Conservation (phyloP, 2,113 vertebrate genomes). For the Cisticola juncidis region DNA sequence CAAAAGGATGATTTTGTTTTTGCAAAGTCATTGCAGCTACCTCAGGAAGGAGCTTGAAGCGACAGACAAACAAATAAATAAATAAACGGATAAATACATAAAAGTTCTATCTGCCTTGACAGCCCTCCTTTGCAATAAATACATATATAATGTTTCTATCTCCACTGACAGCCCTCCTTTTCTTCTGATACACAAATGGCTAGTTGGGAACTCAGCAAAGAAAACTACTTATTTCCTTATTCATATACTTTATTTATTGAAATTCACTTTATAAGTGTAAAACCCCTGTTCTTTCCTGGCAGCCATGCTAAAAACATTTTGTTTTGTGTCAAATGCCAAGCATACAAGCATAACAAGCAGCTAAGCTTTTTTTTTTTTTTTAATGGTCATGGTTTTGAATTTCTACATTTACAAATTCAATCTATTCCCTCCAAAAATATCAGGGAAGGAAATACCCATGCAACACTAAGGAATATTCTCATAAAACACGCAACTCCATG, state of each 20-base stretch:
- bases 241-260: neutral
- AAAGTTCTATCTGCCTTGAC: neutral
- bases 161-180: neutral
- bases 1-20: neutral
- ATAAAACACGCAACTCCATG: neutral
- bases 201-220: neutral
- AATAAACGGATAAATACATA: neutral
- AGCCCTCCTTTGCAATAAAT: neutral
- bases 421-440: neutral
- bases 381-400: neutral
- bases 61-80: neutral
- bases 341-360: neutral
- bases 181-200: neutral
- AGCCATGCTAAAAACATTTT: neutral
- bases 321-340: neutral
- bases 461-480: neutral
- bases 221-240: neutral
- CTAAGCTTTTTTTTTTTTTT: neutral
- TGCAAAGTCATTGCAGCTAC: neutral
- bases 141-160: neutral
- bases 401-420: neutral
- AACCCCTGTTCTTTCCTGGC: neutral
- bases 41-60: neutral
- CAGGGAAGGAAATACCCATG: neutral
- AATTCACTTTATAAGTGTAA: neutral